These are phyloP conservation scores for Ciconia maguari DNA, from an alignment of 2,113 vertebrate species.

Conservation along the genomic window DNA sequence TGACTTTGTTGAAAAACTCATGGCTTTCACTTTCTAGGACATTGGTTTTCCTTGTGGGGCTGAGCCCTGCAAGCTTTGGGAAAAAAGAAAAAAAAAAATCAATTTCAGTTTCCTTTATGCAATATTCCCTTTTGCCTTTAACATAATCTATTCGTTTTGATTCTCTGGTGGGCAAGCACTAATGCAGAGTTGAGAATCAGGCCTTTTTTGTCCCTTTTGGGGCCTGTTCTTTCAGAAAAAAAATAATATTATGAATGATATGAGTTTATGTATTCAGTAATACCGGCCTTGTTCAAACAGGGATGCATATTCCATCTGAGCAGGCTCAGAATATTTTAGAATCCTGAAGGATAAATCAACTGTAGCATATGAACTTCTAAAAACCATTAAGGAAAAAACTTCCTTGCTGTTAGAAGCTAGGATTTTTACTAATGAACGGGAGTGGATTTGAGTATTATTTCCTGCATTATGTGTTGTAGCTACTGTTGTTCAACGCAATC, in stretches of 20 bases:
- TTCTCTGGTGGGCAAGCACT: background rate
- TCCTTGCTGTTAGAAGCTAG: background rate
- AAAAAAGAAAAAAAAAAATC: background rate
- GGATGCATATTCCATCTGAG: background rate
- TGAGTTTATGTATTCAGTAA: accelerated
- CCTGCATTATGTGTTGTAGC: background rate
- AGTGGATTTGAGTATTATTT: background rate
- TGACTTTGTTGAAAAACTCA: background rate
- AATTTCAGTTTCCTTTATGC: background rate
- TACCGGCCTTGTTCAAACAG: background rate
- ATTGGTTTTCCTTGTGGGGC: background rate
- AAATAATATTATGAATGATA: background rate
- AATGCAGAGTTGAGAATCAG: background rate
- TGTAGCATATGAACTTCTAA: background rate
- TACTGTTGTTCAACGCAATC: background rate
- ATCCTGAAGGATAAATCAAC: background rate
- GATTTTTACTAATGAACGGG: background rate
- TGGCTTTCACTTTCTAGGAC: background rate
- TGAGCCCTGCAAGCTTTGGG: background rate
- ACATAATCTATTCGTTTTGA: background rate
- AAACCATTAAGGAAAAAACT: background rate
- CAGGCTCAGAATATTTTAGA: background rate
- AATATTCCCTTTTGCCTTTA: background rate
- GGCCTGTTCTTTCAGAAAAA: background rate
- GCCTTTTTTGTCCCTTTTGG: background rate